Conservation (phyloP, 1,140 invertebrate genomes). For the Mamestra configurata region DNA sequence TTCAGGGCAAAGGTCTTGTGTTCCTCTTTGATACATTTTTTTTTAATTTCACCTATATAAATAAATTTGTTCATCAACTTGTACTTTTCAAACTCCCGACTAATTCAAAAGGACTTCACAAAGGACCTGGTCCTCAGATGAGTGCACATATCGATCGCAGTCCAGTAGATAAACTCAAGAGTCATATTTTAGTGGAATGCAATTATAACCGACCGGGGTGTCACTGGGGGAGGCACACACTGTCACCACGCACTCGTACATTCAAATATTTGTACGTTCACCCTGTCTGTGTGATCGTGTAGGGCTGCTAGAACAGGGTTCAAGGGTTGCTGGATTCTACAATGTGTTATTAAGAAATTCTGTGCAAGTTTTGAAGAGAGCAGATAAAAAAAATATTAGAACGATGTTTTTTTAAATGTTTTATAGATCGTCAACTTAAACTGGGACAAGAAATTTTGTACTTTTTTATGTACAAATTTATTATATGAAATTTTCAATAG, state of each 20-base stretch:
- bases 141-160: constrained; percentile 36
- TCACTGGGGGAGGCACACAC: constrained; percentile 68
- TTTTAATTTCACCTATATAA: no score
- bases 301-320: constrained; percentile 61
- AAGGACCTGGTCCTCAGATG: not conserved
- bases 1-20: no score
- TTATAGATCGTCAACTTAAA: no score
- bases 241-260: constrained; percentile 65
- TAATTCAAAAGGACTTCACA: not conserved
- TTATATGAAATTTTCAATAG: no score
- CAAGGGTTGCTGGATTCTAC: not conserved
- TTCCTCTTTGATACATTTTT: no score
- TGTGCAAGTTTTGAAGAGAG: no score
- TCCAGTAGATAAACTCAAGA: constrained; percentile 70
- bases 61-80: not conserved
- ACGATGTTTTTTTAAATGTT: no score
- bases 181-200: constrained; percentile 85
- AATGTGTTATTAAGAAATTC: not conserved
- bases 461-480: no score
- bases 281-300: constrained; percentile 52
- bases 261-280: constrained; percentile 74
- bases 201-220: constrained; percentile 80
- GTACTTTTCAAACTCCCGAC: not conserved
- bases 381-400: no score
- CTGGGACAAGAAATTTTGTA: no score